Percentiles rank a stretch among this genome's conserved stretches.
Evolutionary conservation across 2,113 vertebrate genomes (phyloP).

Genomic region (Panthera uncia): DNA sequence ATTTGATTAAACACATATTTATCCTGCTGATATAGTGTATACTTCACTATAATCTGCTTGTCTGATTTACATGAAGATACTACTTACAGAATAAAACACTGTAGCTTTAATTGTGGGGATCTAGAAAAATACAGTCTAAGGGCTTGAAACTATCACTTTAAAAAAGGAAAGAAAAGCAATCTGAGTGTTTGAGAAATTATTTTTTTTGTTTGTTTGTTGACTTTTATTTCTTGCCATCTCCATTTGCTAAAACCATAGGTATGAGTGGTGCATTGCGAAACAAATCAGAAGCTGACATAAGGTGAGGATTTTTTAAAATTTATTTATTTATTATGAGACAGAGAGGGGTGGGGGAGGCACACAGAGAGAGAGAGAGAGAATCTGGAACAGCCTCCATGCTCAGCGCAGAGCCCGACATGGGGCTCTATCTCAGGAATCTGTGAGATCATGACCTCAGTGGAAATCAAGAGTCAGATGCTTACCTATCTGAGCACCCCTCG

Average conservation of each 20-base stretch:
- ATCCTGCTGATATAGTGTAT: background rate
- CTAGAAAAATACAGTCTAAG: background rate
- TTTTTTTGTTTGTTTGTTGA: background rate
- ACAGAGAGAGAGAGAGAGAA: too few relatives aligned
- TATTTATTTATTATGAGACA: too few relatives aligned
- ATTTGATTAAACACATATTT: conserved; percentile 28
- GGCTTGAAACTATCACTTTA: background rate
- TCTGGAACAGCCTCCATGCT: too few relatives aligned
- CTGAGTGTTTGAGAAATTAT: background rate
- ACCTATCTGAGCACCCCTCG: too few relatives aligned
- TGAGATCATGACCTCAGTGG: too few relatives aligned
- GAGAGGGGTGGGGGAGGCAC: too few relatives aligned
- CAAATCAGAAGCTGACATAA: background rate
- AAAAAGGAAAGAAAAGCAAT: background rate
- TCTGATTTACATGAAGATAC: conserved; percentile 9
- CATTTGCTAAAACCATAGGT: background rate
- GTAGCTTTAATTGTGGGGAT: conserved; percentile 31
- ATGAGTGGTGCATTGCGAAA: background rate
- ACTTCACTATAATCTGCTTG: conserved; percentile 1
- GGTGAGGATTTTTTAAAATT: background rate
- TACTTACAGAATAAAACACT: conserved; percentile 50
- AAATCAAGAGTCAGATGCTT: too few relatives aligned
- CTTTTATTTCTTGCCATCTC: background rate
- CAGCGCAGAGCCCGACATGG: too few relatives aligned
- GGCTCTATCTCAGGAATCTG: too few relatives aligned